A percentile compares a stretch with the other conserved stretches of the same genome.
Conservation (phyloP, 2,797 vertebrate species). For the Somateria mollissima region DNA sequence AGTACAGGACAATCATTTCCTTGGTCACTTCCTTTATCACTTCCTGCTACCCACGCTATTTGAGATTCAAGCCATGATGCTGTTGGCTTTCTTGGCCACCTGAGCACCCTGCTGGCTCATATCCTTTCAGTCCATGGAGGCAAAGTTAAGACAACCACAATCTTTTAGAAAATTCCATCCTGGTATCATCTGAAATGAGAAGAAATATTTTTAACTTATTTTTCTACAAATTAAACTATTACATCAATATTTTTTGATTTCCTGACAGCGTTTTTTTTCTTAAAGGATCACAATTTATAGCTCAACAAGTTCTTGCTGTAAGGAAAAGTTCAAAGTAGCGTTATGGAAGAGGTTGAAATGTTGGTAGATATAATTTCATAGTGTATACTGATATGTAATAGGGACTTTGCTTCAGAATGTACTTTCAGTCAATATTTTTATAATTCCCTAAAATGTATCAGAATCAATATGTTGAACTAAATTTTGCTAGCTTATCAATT, state of each 20-base stretch:
- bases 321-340: background rate
- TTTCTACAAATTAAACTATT: background rate
- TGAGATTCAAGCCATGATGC: too few relatives aligned
- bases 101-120: too few relatives aligned
- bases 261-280: background rate
- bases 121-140: background rate
- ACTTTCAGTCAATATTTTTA: background rate
- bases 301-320: background rate
- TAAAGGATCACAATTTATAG: background rate
- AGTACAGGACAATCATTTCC: too few relatives aligned
- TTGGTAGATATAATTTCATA: background rate
- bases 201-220: background rate
- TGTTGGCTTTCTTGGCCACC: too few relatives aligned
- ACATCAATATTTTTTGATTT: background rate
- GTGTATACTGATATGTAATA: background rate
- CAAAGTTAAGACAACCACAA: background rate
- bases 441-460: background rate
- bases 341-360: background rate
- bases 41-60: too few relatives aligned
- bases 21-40: too few relatives aligned
- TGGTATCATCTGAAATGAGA: fast-evolving
- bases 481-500: background rate
- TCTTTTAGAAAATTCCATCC: background rate
- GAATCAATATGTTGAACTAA: background rate
- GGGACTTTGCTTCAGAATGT: background rate